Evolutionary conservation across 2,797 vertebrate genomes (phyloP), one percentile per base, ranked within the genome.

Genomic region (Bradypodion ventrale): DNA sequence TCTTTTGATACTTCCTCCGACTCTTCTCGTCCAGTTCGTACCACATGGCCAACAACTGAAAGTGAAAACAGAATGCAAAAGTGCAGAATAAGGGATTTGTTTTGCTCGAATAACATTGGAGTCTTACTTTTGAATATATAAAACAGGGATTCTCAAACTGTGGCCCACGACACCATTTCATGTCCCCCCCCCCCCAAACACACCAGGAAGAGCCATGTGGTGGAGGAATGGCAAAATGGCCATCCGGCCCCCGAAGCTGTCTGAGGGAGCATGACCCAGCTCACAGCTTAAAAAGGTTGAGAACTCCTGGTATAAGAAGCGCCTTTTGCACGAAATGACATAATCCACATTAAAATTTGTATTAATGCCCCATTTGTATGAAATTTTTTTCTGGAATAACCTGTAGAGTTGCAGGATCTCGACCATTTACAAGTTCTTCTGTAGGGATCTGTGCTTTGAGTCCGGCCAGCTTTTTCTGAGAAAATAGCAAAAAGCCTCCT

Each of bases 401-500:
- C 97, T 98, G 93, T 4, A 94, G 84, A 10, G 95, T 91, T 27
- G 92, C 94, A 0, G 85, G 72, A 29, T 95, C 92, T 89, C 98
- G 96, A 69, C 96, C 95, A 0, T 94, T 90, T 65, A 81, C 72
- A 1, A 90, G 74, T 2, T 25, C 44, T 46, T 79, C 94, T 2
- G 85, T 84, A 10, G 94, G 87, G 23, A 81, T 69, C 44, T 94
- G 89, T 76, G 94, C 91, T 91, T 95, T 97, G 29, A 96, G 87
- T 63, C 96, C 93, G 3, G 95, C 94, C 91, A 96, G 68, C 77
- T 97, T 97, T 94, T 98, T 98, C 90, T 97, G 97, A 6, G 97
- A 98, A 87, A 96, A 99, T 68, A 96, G 90, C 87, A 99, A 89
- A 92, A 99, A 99, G 5, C 96, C 96, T 0, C 98, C 97, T 86